Base-by-base conservation (phyloP, 2,113 vertebrate species). In the Canis aureus region DNA sequence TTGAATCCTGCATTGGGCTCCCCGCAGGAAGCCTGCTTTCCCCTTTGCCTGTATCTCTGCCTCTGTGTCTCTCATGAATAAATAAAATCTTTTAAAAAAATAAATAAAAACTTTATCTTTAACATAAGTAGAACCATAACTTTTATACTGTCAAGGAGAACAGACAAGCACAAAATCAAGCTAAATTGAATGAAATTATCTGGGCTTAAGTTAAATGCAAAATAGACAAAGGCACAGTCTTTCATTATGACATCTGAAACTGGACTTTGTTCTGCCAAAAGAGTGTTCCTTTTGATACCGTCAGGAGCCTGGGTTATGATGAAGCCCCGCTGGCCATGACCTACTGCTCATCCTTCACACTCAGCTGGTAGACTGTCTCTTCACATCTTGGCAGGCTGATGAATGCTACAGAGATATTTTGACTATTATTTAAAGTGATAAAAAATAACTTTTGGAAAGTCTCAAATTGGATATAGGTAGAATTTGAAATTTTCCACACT, bases 271-370 rank as follows among this genome's bases (percentile, higher is more conserved):
- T n/a, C 25, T 67, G 22, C 49, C n/a, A 11, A 13, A 60, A 19
- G 23, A 4, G 22, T 8, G 3, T 13, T 59, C 7, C 0, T 1
- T 11, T n/a, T 43, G 66, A 11, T 6, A 55, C 23, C 9, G 29
- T n/a, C 5, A 0, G 35, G 78, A 74, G n/a, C 11, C 27, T 32
- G 51, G 60, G 17, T 8, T n/a, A 4, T 19, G 67, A 55, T 8
- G 62, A 10, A 16, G 19, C 3, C 23, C 2, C 1, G 2, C 0
- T 3, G 11, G 20, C 35, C 11, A 6, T 2, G 1, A 2, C 6
- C 2, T 1, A 1, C 3, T 0, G 0, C 16, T 12, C 11, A 7
- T 38, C 4, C 22, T 20, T 8, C 19, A 38, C 1, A 2, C 88
- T 19, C 8, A 69, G n/a, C 13, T 35, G 2, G 0, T 0, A 19